Evolutionary conservation across 2,797 vertebrate species (phyloP).

Genomic region (Phrynocephalus forsythii): DNA sequence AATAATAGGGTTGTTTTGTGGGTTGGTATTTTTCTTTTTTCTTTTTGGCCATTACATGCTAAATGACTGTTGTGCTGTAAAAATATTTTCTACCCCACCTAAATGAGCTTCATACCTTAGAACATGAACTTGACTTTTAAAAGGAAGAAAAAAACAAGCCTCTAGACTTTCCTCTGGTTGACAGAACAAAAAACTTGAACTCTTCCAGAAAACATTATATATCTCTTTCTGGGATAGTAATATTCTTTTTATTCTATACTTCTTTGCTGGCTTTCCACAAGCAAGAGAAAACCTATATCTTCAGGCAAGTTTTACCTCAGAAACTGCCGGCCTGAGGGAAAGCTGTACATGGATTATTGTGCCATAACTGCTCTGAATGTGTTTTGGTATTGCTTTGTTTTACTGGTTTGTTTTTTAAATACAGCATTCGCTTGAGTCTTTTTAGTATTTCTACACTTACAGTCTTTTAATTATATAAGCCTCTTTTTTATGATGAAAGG

Average conservation of each 20-base stretch:
- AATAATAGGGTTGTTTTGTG: slow-evolving; percentile 13
- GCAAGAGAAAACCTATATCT: too few species aligned
- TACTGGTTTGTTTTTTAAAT: too few species aligned
- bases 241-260: slow-evolving; percentile 48
- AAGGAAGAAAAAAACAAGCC: slow-evolving; percentile 8
- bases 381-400: too few species aligned
- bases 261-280: slow-evolving; percentile 13
- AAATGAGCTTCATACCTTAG: slow-evolving; percentile 15
- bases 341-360: too few species aligned
- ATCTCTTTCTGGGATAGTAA: slow-evolving; percentile 54
- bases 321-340: too few species aligned
- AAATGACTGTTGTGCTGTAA: slow-evolving; percentile 31
- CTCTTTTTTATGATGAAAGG: too few species aligned
- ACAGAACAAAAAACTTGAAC: slow-evolving; percentile 31
- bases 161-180: slow-evolving; percentile 44
- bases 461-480: too few species aligned
- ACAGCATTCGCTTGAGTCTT: too few species aligned
- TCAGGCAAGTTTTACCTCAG: too few species aligned
- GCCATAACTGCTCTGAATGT: too few species aligned
- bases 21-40: neutral
- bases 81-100: slow-evolving; percentile 14
- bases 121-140: slow-evolving; percentile 49
- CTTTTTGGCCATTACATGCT: slow-evolving; percentile 27
- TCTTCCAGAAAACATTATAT: slow-evolving; percentile 50
- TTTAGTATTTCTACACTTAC: too few species aligned